Evolutionary conservation across 2,113 vertebrate genomes (phyloP), one percentile per base, ranked within the genome.

Genomic region (Phaethornis superciliosus): DNA sequence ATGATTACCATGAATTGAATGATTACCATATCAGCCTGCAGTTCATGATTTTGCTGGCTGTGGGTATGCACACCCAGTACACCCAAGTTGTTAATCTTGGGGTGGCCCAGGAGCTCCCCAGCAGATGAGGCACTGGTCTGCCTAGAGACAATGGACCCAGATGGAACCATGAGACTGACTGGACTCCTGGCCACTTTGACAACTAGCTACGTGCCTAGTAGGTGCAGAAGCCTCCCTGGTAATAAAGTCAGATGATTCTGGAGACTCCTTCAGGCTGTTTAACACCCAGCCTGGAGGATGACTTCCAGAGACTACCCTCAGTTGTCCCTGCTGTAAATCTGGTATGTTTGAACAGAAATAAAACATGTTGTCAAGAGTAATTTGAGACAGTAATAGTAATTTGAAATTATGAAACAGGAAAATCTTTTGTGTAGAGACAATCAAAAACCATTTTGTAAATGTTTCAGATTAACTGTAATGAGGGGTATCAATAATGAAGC

Each of bases 211-310:
- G 5, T 11, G 16, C 42, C 4, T 22, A 12, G 18, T 10, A 42
- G 1, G 0, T 52, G 3, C 35, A 58, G 33, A 5, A 52, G 0
- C 2, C 17, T 12, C 70, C 3, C 4, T 27, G 7, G 3, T 32
- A 35, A 10, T 68, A 86, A 84, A 69, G n/a, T 54, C 22, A 37
- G 7, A 37, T 30, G 1, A 22, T 42, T 46, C 21, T 46, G 8
- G 13, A 89, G 37, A 37, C 3, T 46, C 18, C 13, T 68, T 19
- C 35, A 58, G 7, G 23, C 8, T 69, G 3, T 46, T 15, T 46
- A 40, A 62, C 30, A 28, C 2, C 15, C 54, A 68, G 16, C 4
- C 37, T 55, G 51, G 26, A 37, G 4, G 30, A 64, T 12, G 4
- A 63, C 24, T 68, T 60, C 10, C 28, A 59, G 10, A 51, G 19